These are phyloP conservation scores for Phaonia tiefii DNA, from an alignment of 2,888 invertebrate species.

Conservation along the genomic window DNA sequence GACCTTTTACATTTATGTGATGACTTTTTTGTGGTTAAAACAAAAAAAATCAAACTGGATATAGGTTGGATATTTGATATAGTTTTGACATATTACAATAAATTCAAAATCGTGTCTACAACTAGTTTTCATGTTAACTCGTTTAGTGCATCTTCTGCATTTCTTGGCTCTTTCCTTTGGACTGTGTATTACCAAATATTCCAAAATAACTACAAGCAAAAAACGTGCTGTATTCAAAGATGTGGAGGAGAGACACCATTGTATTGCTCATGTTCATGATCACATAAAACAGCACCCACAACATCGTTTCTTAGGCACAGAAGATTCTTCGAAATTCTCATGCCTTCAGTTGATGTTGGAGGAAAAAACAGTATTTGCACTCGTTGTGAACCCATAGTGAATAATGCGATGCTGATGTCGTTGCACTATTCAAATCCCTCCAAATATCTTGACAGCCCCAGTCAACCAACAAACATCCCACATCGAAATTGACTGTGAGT, in stretches of 20 bases:
- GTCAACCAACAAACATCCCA: conserved; percentile 10
- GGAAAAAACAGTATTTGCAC: too few relatives aligned
- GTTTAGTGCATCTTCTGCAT: conserved; percentile 14
- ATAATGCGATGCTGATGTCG: conserved; percentile 32
- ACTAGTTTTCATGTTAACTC: conserved; percentile 5
- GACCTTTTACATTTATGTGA: conserved; percentile 45
- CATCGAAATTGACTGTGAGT: not conserved
- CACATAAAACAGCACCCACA: conserved; percentile 44
- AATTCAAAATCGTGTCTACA: conserved; percentile 52
- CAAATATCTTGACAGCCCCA: conserved; percentile 12
- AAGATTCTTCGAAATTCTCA: conserved; percentile 18
- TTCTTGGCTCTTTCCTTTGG: not conserved
- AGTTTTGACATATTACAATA: conserved; percentile 50
- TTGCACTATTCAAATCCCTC: conserved; percentile 27
- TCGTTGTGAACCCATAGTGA: not conserved
- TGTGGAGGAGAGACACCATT: not conserved
- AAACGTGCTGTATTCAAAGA: conserved; percentile 44
- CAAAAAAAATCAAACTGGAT: conserved; percentile 25
- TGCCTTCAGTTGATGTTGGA: not conserved
- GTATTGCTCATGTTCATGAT: conserved; percentile 58
- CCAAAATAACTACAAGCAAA: not conserved
- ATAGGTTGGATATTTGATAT: conserved; percentile 24
- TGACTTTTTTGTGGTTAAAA: not conserved
- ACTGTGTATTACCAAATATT: conserved; percentile 30
- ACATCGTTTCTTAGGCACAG: not conserved